A percentile compares a stretch with the other conserved stretches of the same genome.
These are phyloP conservation scores for Melikaiella ostensackeni DNA, from an alignment of 2,888 invertebrate species.

Conservation along the genomic window DNA sequence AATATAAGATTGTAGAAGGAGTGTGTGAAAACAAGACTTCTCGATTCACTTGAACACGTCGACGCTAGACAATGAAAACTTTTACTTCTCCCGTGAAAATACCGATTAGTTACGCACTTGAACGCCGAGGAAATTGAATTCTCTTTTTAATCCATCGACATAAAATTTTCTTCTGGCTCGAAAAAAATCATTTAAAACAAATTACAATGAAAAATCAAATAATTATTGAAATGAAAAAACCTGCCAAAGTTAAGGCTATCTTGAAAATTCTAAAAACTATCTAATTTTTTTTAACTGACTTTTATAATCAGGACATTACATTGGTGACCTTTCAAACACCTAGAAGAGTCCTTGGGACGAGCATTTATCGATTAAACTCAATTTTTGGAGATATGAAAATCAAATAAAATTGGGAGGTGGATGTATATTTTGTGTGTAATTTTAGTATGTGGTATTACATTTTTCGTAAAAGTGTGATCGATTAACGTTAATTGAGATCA, in stretches of 20 bases:
- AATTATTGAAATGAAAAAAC: not conserved
- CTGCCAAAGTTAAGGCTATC: not conserved
- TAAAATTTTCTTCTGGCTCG: not conserved
- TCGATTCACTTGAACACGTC: slow-evolving; percentile 33
- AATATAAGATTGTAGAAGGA: not conserved
- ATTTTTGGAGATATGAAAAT: not conserved
- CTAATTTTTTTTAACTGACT: not conserved
- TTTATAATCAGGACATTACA: too few species aligned
- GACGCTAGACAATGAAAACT: slow-evolving; percentile 34
- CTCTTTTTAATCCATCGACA: slow-evolving; percentile 9
- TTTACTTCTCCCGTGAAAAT: slow-evolving; percentile 36
- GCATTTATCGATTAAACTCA: not conserved
- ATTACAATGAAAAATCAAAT: not conserved
- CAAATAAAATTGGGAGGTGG: not conserved
- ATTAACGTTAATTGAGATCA: not conserved
- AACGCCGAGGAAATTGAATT: slow-evolving; percentile 21
- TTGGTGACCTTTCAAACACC: not conserved
- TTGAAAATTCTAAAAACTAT: not conserved
- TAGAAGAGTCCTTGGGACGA: not conserved
- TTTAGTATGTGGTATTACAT: not conserved
- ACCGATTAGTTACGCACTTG: slow-evolving; percentile 29
- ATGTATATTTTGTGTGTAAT: not conserved
- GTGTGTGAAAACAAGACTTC: slow-evolving; percentile 29
- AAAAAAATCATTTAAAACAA: not conserved
- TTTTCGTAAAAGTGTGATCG: not conserved